Conservation (phyloP, 2,797 vertebrate species). For the Tenualosa thibaudeaui region DNA sequence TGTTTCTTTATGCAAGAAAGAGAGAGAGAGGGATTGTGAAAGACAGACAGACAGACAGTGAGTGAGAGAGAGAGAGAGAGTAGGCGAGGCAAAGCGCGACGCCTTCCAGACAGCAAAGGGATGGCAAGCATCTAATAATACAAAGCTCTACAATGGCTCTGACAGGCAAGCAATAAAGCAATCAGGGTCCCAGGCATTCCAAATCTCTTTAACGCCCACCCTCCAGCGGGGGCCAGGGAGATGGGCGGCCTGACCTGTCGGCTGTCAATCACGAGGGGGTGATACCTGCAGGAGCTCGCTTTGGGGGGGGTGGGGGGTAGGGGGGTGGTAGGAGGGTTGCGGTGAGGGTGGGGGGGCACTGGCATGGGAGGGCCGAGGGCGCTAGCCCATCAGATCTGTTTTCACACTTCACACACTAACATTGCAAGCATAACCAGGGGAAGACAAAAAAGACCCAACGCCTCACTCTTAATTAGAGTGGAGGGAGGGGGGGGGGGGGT, state of each 20-base stretch:
- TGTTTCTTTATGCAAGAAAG: conserved; percentile 75
- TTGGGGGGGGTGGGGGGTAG: conserved; percentile 46
- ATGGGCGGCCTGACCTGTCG: conserved; percentile 79
- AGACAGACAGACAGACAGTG: background rate
- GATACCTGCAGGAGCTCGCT: conserved; percentile 75
- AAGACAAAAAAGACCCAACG: conserved; percentile 69
- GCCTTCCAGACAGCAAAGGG: conserved; percentile 76
- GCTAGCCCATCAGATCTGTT: conserved; percentile 79
- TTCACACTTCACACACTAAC: conserved; percentile 78
- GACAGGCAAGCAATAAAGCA: conserved; percentile 81
- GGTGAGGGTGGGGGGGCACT: conserved; percentile 47
- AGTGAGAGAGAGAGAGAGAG: background rate
- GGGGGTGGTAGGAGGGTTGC: no score
- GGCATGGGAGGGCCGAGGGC: conserved; percentile 68
- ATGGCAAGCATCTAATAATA: conserved; percentile 78
- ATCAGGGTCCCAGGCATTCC: conserved; percentile 80
- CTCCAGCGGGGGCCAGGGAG: conserved; percentile 72
- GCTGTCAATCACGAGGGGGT: conserved; percentile 76
- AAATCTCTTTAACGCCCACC: conserved; percentile 80
- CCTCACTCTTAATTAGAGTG: conserved; percentile 77
- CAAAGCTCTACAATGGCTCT: conserved; percentile 77
- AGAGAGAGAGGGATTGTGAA: conserved; percentile 43
- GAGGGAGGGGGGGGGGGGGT: conserved; percentile 38
- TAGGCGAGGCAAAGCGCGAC: conserved; percentile 64
- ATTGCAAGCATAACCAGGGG: conserved; percentile 72